These are phyloP conservation scores for Dendrolimus pini DNA, from an alignment of 2,888 invertebrate genomes.

Conservation along the genomic window DNA sequence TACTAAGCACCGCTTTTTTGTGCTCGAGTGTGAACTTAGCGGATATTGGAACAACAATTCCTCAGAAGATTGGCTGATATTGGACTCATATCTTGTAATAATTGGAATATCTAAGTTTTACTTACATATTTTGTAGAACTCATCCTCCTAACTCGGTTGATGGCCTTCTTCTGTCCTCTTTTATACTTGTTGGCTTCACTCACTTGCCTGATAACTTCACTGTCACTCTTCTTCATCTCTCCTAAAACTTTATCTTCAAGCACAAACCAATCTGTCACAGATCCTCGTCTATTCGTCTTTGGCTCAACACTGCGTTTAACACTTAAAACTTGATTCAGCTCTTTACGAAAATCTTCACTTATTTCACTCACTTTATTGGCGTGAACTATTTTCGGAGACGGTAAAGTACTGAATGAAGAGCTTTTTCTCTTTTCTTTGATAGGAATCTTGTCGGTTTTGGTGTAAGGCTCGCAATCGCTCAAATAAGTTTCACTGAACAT, in stretches of 20 bases:
- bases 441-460: conserved; percentile 34
- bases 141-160: conserved; percentile 56
- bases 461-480: conserved; percentile 66
- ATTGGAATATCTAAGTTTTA: conserved; percentile 11
- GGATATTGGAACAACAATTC: too few species aligned
- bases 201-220: conserved; percentile 3
- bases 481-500: conserved; percentile 61
- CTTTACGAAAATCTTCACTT: conserved; percentile 58
- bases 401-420: conserved; percentile 49
- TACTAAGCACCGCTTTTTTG: too few species aligned
- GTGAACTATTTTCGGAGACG: conserved; percentile 59
- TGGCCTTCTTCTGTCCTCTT: conserved; percentile 52
- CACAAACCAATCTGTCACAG: conserved; percentile 68
- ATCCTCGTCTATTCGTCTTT: conserved; percentile 44
- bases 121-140: conserved; percentile 73
- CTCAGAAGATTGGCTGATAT: too few species aligned
- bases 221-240: conserved; percentile 9
- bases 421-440: conserved; percentile 51
- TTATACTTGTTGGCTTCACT: conserved; percentile 46
- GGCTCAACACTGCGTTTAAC: conserved; percentile 31
- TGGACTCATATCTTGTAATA: too few species aligned
- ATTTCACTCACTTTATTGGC: conserved; percentile 49
- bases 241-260: conserved; percentile 43
- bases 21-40: too few species aligned
- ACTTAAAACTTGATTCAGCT: conserved; percentile 44